A percentile compares a stretch with the other conserved stretches of the same genome.
Evolutionary conservation across 2,888 invertebrate genomes (phyloP).

Genomic region (Xanthorhoe spadicearia): DNA sequence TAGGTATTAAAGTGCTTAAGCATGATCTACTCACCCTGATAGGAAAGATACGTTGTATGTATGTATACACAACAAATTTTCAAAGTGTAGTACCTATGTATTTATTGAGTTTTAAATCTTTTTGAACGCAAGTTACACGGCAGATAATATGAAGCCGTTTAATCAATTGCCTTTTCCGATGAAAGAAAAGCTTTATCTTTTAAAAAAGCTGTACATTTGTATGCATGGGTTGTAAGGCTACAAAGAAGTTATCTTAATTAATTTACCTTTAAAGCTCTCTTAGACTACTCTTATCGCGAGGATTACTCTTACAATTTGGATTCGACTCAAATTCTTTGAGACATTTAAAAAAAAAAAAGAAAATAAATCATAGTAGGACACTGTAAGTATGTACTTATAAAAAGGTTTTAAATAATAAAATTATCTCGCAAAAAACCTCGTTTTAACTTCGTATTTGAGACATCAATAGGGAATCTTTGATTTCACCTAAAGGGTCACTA

Average conservation of each 20-base stretch:
- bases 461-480: too few species aligned
- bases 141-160: not conserved
- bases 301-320: constrained; percentile 7
- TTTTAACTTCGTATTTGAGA: too few species aligned
- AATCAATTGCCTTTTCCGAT: not conserved
- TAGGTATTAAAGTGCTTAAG: too few species aligned
- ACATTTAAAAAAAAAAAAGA: not conserved
- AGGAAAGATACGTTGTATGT: too few species aligned
- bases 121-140: not conserved
- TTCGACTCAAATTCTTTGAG: constrained; percentile 2
- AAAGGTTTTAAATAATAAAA: not conserved
- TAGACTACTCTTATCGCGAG: constrained; percentile 8
- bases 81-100: not conserved
- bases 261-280: constrained; percentile 12
- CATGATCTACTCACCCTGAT: too few species aligned
- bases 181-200: not conserved
- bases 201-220: constrained; percentile 12
- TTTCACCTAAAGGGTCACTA: too few species aligned
- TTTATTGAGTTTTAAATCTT: not conserved
- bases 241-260: constrained; percentile 21
- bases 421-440: too few species aligned
- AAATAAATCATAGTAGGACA: not conserved
- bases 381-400: not conserved
- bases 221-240: constrained; percentile 7
- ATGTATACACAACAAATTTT: not conserved